Evolutionary conservation across 2,888 invertebrate genomes (phyloP).

Genomic region (Pimpla rufipes): DNA sequence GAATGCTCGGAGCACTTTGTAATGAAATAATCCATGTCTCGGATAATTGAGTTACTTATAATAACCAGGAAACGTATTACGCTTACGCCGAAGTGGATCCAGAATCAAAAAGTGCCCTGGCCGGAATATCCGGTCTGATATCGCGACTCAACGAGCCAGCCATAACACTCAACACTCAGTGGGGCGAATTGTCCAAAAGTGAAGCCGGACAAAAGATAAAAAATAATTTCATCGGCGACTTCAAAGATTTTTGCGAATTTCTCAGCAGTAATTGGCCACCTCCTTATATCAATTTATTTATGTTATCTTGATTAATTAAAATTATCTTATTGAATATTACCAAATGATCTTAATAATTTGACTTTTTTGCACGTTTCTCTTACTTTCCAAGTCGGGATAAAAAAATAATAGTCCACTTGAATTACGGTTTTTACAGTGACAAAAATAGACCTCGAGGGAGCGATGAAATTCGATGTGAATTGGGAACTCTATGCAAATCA

Average conservation of each 20-base stretch:
- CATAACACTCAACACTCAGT: constrained; percentile 86
- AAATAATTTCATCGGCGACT: constrained; percentile 87
- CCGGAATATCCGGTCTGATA: constrained; percentile 80
- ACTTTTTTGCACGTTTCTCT: no score
- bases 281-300: background rate
- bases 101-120: constrained; percentile 78
- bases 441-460: constrained; percentile 89
- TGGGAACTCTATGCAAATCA: constrained; percentile 87
- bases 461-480: constrained; percentile 88
- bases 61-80: constrained; percentile 83
- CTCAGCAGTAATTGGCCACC: constrained; percentile 85
- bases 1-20: no score
- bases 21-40: background rate
- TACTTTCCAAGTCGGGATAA: no score
- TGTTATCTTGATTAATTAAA: no score
- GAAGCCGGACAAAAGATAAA: constrained; percentile 85
- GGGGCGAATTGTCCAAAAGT: constrained; percentile 87
- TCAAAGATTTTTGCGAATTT: constrained; percentile 87
- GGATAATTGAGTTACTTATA: background rate
- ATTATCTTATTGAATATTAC: no score
- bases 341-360: no score
- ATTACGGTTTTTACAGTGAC: constrained; percentile 86
- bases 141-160: constrained; percentile 84
- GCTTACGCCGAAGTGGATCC: constrained; percentile 82
- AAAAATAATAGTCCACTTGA: background rate